phyloP scores from a whole-genome alignment of 1,140 invertebrate species.

The Drosophila serrata region DNA sequence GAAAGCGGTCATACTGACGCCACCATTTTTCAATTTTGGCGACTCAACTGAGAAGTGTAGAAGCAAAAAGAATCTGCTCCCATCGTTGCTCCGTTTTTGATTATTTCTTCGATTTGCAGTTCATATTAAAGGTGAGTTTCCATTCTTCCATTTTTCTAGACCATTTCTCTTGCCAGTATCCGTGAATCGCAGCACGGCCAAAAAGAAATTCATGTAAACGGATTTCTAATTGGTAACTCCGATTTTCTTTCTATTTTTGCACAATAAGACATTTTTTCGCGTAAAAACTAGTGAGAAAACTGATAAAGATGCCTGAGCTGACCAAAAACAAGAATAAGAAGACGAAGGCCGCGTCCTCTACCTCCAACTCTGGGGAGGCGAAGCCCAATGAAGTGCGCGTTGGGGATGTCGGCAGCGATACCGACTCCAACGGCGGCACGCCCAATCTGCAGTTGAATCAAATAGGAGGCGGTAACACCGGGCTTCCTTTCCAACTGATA shows the following conservation, averaged over 20 bases:
- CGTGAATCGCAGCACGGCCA: background rate
- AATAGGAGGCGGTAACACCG: constrained; percentile 87
- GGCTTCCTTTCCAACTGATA: constrained; percentile 93
- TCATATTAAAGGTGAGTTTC: too few relatives aligned
- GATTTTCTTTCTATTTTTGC: background rate
- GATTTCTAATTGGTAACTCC: background rate
- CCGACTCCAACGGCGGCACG: constrained; percentile 93
- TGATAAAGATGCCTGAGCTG: constrained; percentile 87
- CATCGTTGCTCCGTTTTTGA: too few relatives aligned
- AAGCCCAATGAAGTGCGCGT: constrained; percentile 85
- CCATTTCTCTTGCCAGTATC: too few relatives aligned
- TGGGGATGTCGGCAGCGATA: constrained; percentile 90
- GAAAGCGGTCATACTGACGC: too few relatives aligned
- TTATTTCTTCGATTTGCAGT: too few relatives aligned
- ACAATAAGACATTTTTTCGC: background rate
- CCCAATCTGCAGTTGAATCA: constrained; percentile 88
- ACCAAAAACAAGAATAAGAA: constrained; percentile 86
- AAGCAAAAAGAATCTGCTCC: too few relatives aligned
- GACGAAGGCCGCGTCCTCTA: constrained; percentile 86
- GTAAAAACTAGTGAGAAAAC: background rate
- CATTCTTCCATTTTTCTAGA: too few relatives aligned
- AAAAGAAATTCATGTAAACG: background rate
- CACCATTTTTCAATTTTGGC: too few relatives aligned
- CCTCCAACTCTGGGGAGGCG: constrained; percentile 86
- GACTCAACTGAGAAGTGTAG: too few relatives aligned